Percentiles rank a stretch among this genome's conserved stretches.
phyloP scores from a whole-genome alignment of 2,113 vertebrate genomes.

The Tylochromis polylepis region DNA sequence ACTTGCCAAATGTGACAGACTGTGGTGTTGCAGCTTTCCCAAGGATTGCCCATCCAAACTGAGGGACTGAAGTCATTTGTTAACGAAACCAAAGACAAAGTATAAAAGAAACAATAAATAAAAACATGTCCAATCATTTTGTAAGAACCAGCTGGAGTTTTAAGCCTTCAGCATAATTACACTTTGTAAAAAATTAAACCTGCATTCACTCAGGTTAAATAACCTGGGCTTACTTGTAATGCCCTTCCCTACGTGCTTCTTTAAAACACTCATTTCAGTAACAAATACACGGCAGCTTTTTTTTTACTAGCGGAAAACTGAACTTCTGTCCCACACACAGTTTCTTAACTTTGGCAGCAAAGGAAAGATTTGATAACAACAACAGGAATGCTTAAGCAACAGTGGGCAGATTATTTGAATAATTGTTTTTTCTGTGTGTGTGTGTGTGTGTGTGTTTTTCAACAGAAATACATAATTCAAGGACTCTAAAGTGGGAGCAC shows the following conservation, averaged over 20 bases:
- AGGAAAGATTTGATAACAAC: not conserved
- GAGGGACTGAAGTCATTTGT: not conserved
- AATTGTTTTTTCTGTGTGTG: not conserved
- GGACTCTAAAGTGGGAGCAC: conserved; percentile 45
- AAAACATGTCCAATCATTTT: not conserved
- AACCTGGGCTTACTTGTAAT: not conserved
- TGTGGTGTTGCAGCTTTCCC: not conserved
- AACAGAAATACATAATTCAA: not conserved
- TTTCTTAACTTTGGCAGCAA: not conserved
- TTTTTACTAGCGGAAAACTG: not conserved
- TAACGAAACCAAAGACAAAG: not conserved
- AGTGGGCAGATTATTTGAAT: not conserved
- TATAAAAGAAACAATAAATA: not conserved
- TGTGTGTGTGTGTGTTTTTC: not conserved
- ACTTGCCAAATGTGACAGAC: not conserved
- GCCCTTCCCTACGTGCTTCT: not conserved
- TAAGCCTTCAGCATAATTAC: not conserved
- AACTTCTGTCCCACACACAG: not conserved
- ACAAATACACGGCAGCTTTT: not conserved
- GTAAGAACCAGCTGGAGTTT: not conserved
- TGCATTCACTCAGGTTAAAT: not conserved
- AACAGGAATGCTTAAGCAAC: not conserved
- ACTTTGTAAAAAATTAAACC: not conserved
- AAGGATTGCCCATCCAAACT: not conserved
- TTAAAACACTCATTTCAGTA: not conserved